Evolutionary conservation across 2,113 vertebrate species (phyloP).

Genomic region (Cathartes aura): DNA sequence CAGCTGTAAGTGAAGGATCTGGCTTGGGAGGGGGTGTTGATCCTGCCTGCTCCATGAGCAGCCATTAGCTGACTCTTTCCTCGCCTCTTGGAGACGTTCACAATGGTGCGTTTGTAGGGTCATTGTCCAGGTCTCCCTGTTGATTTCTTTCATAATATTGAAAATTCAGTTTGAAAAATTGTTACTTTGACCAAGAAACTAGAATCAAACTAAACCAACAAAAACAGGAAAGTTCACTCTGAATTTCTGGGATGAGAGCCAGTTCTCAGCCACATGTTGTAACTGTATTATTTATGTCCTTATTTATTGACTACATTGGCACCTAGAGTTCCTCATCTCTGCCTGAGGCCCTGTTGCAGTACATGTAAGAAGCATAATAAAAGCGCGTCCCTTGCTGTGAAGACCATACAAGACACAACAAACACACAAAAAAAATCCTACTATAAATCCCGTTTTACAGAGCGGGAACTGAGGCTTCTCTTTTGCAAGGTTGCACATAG

Average conservation of each 20-base stretch:
- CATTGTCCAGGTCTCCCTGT: background rate
- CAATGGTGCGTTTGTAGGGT: background rate
- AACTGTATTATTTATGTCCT: constrained; percentile 52
- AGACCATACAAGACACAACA: background rate
- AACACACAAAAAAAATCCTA: background rate
- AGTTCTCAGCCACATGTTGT: constrained; percentile 38
- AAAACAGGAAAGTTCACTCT: constrained; percentile 26
- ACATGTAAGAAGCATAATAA: background rate
- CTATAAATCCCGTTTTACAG: background rate
- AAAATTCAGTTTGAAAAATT: background rate
- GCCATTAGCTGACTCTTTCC: background rate
- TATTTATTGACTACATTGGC: constrained; percentile 64
- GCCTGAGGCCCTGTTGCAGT: background rate
- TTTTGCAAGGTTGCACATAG: background rate
- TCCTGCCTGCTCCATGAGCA: background rate
- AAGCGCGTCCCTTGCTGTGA: background rate
- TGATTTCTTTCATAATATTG: background rate
- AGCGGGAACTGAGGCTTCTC: background rate
- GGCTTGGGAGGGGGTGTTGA: background rate
- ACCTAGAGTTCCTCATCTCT: background rate
- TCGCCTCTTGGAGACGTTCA: background rate
- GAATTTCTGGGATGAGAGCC: constrained; percentile 49
- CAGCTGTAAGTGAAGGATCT: background rate
- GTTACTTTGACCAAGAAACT: background rate
- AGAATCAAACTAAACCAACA: constrained; percentile 13